Base-by-base conservation (phyloP, 23 tunicate species). In the Halocynthia roretzi region DNA sequence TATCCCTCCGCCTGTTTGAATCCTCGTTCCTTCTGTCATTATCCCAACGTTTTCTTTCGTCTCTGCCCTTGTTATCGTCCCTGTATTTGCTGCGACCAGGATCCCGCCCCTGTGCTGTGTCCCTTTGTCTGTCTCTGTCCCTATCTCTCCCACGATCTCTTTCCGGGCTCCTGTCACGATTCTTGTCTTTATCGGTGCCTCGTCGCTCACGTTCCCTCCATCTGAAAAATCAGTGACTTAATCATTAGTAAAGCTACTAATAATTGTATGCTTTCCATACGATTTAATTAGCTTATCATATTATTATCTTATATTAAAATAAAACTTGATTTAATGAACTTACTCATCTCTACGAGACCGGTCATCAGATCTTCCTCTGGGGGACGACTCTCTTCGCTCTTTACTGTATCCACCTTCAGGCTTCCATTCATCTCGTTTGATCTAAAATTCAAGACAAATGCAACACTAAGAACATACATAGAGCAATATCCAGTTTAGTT, bases 341-440 rank as follows among this genome's bases (percentile, higher is more conserved):
- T 14, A 58, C 15, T 14, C 63, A 58, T 14, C 17, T n/a, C 15
- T 58, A 58, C 63, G n/a, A 4, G n/a, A 58, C 15, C 63, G n/a
- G 4, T 14, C 63, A 58, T 14, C 63, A 14, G 63, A 74, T 14
- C 78, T 10, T 53, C 67, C 8, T 74, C 78, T 74, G 56, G 49
- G 17, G 78, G 78, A 55, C 78, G 54, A 8, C 78, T 52, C 23
- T 52, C 62, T 8, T 19, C 6, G 18, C 22, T 14, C 14, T 31
- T 31, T 31, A 31, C 44, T 4, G 44, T 31, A 31, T 31, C 44
- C 20, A 74, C 78, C 78, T 53, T 74, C 78, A 0, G 78, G 67
- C 23, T 53, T 74, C 78, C 78, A 74, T 14, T 74, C 78, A 8
- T 8, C 55, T 74, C 78, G 62, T 21, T 53, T 44, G 54, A 62